A percentile compares a stretch with the other conserved stretches of the same genome.
phyloP scores from a whole-genome alignment of 1,140 invertebrate genomes.

The Bathynomus jamesi region DNA sequence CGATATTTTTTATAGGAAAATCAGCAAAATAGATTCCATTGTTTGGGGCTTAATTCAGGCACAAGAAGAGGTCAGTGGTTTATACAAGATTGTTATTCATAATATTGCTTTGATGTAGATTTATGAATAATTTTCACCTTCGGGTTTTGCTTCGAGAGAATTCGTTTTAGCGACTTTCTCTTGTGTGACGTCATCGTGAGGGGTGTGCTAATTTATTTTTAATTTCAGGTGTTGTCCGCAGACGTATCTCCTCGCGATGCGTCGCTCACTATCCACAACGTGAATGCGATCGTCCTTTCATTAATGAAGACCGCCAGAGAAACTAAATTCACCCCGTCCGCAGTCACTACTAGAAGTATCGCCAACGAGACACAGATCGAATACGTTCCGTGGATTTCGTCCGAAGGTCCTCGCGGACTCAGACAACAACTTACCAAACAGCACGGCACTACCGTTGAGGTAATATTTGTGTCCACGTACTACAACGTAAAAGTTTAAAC shows the following conservation, averaged over 20 bases:
- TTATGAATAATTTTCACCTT: too few species aligned
- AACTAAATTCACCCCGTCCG: conserved; percentile 11
- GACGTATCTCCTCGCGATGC: conserved; percentile 34
- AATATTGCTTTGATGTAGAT: too few species aligned
- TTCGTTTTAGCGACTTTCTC: too few species aligned
- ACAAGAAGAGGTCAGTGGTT: conserved; percentile 34
- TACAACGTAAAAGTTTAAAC: too few species aligned
- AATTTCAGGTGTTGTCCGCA: conserved; percentile 27
- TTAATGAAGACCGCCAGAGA: conserved; percentile 25
- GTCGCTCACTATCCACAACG: conserved; percentile 25
- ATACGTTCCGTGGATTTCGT: conserved; percentile 47
- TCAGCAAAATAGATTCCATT: conserved; percentile 29
- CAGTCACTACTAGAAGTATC: conserved; percentile 3
- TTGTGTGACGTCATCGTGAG: too few species aligned
- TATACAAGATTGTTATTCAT: too few species aligned
- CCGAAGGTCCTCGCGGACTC: conserved; percentile 41
- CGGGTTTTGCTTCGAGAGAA: too few species aligned
- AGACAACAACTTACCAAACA: conserved; percentile 44
- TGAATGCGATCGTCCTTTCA: conserved; percentile 24
- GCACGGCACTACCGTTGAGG: conserved; percentile 39
- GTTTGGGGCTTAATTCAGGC: conserved; percentile 24
- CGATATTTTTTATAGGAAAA: conserved; percentile 45
- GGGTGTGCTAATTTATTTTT: too few species aligned
- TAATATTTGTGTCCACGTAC: too few species aligned
- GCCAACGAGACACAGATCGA: conserved; percentile 36